Percentiles rank a stretch among this genome's conserved stretches.
These are phyloP conservation scores for Octodon degus DNA, from an alignment of 2,113 vertebrate species.

Conservation along the genomic window DNA sequence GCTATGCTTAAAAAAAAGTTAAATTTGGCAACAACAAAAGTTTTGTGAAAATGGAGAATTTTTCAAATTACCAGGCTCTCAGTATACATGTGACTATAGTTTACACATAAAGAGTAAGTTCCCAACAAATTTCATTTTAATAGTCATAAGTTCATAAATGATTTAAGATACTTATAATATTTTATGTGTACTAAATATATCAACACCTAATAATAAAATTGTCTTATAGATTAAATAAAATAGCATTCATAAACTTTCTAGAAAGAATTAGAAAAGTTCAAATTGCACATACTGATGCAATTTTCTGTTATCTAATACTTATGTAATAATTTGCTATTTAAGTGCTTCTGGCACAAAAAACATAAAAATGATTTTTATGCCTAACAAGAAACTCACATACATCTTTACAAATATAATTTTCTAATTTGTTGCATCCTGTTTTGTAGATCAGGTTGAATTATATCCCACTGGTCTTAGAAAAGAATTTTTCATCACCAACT, in stretches of 20 bases:
- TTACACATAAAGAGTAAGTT: background rate
- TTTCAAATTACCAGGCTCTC: background rate
- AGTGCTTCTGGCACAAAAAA: background rate
- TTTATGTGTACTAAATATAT: background rate
- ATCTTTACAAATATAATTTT: background rate
- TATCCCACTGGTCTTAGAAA: background rate
- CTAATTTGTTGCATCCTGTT: background rate
- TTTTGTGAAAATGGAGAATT: background rate
- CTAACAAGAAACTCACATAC: background rate
- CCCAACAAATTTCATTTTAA: background rate
- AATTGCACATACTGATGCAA: background rate
- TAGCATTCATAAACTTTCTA: background rate
- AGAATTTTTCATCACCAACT: background rate
- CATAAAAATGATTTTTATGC: background rate
- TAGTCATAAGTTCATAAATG: background rate
- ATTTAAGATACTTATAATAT: background rate
- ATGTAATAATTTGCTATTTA: background rate
- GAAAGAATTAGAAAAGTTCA: background rate
- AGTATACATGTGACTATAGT: background rate
- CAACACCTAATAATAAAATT: background rate
- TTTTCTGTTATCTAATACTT: background rate
- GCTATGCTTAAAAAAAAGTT: background rate
- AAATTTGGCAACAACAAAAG: background rate
- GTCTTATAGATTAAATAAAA: background rate
- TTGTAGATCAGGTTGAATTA: background rate